Percentiles rank a stretch among this genome's conserved stretches.
phyloP scores from a whole-genome alignment of 2,888 invertebrate genomes.

The Drosophila paranaensis region DNA sequence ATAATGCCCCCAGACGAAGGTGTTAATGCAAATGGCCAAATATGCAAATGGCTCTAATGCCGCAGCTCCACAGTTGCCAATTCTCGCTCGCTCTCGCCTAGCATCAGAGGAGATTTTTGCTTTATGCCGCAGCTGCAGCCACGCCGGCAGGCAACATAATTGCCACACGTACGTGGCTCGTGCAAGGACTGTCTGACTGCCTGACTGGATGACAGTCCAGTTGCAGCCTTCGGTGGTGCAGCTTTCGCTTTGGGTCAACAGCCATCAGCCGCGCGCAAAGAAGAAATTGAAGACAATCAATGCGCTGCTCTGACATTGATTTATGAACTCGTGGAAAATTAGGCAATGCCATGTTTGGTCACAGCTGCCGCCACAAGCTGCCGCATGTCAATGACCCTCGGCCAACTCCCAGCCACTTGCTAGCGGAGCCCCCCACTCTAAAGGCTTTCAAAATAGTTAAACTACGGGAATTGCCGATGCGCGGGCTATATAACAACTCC shows the following conservation, averaged over 20 bases:
- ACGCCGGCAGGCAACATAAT: constrained; percentile 62
- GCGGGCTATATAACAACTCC: constrained; percentile 36
- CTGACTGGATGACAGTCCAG: not conserved
- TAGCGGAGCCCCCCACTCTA: constrained; percentile 2
- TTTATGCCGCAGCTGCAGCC: constrained; percentile 39
- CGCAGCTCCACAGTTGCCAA: constrained; percentile 11
- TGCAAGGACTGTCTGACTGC: constrained; percentile 32
- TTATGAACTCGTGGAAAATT: constrained; percentile 83
- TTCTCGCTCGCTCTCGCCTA: constrained; percentile 17
- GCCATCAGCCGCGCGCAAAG: constrained; percentile 31
- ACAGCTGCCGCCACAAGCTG: constrained; percentile 40
- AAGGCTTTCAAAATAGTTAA: not conserved
- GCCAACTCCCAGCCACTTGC: constrained; percentile 21
- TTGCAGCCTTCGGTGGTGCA: constrained; percentile 44
- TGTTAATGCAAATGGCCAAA: constrained; percentile 82
- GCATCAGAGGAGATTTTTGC: constrained; percentile 40
- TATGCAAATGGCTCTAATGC: constrained; percentile 80
- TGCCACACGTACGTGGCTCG: constrained; percentile 69
- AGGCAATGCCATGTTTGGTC: constrained; percentile 82
- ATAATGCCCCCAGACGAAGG: constrained; percentile 78
- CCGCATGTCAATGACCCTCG: constrained; percentile 46
- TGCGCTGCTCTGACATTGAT: constrained; percentile 78
- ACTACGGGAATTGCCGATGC: constrained; percentile 13
- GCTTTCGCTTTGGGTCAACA: constrained; percentile 51
- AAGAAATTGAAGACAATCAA: constrained; percentile 82